These are phyloP conservation scores for Clostera curtula DNA, from an alignment of 2,888 invertebrate genomes.

Conservation along the genomic window DNA sequence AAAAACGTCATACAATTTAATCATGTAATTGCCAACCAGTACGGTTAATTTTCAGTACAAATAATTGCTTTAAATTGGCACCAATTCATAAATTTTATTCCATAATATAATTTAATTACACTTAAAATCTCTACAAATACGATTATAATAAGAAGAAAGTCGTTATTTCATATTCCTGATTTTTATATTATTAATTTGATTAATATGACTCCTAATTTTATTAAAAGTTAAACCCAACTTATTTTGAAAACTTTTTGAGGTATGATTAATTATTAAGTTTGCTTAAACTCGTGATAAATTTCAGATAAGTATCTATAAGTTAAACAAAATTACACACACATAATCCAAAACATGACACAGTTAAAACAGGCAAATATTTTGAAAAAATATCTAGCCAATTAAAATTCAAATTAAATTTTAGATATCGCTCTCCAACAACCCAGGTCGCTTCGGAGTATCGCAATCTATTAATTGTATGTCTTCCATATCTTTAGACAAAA, in stretches of 20 bases:
- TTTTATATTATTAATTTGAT: too few relatives aligned
- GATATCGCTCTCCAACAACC: conserved; percentile 64
- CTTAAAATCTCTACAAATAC: not conserved
- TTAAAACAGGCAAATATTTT: not conserved
- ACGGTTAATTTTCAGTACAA: conserved; percentile 17
- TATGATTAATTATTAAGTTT: too few relatives aligned
- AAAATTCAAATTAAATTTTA: conserved; percentile 24
- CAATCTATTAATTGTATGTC: conserved; percentile 61
- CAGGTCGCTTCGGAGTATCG: conserved; percentile 43
- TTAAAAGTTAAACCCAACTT: too few relatives aligned
- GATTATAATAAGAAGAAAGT: not conserved
- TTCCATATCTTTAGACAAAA: conserved; percentile 34
- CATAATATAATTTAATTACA: not conserved
- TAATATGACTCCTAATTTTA: too few relatives aligned
- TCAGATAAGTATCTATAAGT: too few relatives aligned
- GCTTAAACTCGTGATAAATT: too few relatives aligned
- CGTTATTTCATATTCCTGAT: too few relatives aligned
- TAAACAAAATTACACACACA: not conserved
- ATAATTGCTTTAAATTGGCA: conserved; percentile 42
- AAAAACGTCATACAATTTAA: conserved; percentile 16
- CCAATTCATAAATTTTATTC: conserved; percentile 33
- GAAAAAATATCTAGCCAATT: conserved; percentile 7
- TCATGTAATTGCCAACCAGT: conserved; percentile 27
- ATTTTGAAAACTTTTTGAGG: too few relatives aligned
- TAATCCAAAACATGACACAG: not conserved